A percentile compares a stretch with the other conserved stretches of the same genome.
These are phyloP conservation scores for Propithecus perrieri DNA, from an alignment of 2,797 vertebrate genomes.

Conservation along the genomic window DNA sequence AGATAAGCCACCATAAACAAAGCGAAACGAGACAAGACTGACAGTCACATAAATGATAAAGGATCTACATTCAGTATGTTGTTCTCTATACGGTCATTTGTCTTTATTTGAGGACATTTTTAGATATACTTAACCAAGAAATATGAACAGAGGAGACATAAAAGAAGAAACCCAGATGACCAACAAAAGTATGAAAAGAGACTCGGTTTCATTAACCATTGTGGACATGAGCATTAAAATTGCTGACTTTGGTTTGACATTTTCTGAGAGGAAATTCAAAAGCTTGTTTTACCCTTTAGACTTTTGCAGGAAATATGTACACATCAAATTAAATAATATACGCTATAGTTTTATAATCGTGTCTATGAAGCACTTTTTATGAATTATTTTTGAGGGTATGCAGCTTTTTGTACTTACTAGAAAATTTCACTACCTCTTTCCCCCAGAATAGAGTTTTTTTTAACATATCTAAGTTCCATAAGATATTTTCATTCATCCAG, in stretches of 20 bases:
- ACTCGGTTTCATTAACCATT: background rate
- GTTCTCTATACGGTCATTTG: background rate
- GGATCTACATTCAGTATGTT: background rate
- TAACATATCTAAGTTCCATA: background rate
- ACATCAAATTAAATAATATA: background rate
- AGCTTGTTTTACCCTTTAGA: background rate
- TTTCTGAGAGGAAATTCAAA: constrained; percentile 13
- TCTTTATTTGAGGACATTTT: background rate
- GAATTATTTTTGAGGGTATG: background rate
- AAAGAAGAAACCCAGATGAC: background rate
- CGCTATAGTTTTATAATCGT: background rate
- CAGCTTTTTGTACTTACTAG: background rate
- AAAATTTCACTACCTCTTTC: background rate
- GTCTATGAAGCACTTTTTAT: constrained; percentile 1
- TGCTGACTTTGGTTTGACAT: background rate
- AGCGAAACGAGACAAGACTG: background rate
- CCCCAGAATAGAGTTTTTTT: background rate
- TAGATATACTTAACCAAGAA: background rate
- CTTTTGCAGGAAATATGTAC: background rate
- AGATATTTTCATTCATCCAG: background rate
- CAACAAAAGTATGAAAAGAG: background rate
- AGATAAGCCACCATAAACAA: background rate
- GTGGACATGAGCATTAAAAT: background rate
- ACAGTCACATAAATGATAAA: background rate
- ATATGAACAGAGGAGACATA: background rate